Percentiles rank a stretch among this genome's conserved stretches.
phyloP scores from a whole-genome alignment of 2,888 invertebrate genomes.

The Watsonalla cultraria region DNA sequence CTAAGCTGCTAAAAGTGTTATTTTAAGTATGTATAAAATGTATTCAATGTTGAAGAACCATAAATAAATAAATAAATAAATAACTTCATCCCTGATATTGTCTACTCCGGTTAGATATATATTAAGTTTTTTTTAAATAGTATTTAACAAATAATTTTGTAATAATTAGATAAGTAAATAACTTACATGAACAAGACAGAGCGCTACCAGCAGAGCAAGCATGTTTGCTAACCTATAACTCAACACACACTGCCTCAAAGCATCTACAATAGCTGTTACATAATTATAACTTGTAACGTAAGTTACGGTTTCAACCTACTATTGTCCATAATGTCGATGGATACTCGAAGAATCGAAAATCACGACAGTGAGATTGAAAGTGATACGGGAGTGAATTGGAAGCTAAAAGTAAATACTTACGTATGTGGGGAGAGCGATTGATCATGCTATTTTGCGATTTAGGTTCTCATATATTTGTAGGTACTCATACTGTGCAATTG shows the following conservation, averaged over 20 bases:
- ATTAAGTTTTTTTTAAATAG: too few species aligned
- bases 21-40: too few species aligned
- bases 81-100: too few species aligned
- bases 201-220: conserved; percentile 16
- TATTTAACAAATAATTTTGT: neutral
- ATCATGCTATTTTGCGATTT: too few species aligned
- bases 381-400: neutral
- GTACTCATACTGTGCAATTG: too few species aligned
- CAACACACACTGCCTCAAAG: conserved; percentile 23
- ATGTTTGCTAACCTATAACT: conserved; percentile 27
- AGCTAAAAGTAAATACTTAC: too few species aligned
- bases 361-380: neutral
- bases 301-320: neutral
- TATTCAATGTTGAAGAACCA: too few species aligned
- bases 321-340: neutral
- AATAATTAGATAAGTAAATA: neutral
- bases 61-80: too few species aligned
- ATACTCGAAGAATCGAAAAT: neutral
- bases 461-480: too few species aligned
- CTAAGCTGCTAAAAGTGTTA: too few species aligned
- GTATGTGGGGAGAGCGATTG: too few species aligned
- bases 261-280: neutral
- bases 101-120: too few species aligned
- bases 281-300: neutral
- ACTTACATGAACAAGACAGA: conserved; percentile 25